Conservation (phyloP, 2,797 vertebrate species). For the Capromys pilorides region DNA sequence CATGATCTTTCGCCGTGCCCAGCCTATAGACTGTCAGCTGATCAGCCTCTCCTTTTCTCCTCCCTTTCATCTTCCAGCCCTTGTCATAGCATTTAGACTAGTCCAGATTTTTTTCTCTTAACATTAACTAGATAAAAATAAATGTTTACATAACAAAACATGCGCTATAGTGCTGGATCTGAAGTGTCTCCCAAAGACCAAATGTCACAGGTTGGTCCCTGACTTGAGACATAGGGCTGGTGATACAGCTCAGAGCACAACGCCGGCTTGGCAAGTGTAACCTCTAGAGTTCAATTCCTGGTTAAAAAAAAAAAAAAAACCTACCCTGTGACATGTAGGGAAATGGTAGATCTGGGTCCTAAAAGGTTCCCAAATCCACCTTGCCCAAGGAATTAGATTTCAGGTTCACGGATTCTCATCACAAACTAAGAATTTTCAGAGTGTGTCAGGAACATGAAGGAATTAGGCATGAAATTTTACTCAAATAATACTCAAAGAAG, state of each 20-base stretch:
- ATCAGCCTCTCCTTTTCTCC: not conserved
- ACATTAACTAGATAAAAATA: slow-evolving; percentile 4
- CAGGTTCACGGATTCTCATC: not conserved
- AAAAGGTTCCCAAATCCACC: not conserved
- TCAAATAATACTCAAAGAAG: no score
- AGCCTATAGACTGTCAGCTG: not conserved
- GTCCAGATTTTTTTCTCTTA: not conserved
- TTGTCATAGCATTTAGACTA: no score
- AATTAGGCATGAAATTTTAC: not conserved
- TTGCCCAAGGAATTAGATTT: not conserved
- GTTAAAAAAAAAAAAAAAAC: no score
- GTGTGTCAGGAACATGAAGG: not conserved
- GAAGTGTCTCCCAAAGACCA: not conserved
- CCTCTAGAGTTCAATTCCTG: no score
- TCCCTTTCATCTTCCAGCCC: not conserved
- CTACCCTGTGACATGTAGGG: not conserved
- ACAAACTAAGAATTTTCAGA: not conserved
- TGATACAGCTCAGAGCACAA: no score
- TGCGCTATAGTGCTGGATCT: not conserved
- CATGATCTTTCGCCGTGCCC: not conserved
- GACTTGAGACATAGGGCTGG: no score
- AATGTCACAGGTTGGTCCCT: not conserved
- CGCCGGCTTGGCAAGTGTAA: no score
- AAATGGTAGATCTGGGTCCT: not conserved
- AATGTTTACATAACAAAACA: not conserved